These are phyloP conservation scores for Oopsacas minuta DNA, from an alignment of 37 sponge, comb jelly and placozoan species.

Conservation along the genomic window DNA sequence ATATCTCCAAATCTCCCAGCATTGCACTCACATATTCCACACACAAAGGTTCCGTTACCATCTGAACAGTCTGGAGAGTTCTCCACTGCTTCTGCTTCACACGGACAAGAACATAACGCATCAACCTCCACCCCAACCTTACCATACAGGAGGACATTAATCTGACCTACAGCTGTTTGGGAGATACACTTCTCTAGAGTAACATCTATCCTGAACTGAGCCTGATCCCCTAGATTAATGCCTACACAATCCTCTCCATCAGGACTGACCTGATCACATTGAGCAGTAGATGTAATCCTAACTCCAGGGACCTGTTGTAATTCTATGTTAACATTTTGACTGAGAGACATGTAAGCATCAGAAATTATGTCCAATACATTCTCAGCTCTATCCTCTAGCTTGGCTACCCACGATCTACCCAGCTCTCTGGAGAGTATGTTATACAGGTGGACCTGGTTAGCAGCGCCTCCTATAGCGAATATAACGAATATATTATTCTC, in stretches of 20 bases:
- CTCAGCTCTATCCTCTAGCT: constrained; percentile 11
- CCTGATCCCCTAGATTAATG: constrained; percentile 6
- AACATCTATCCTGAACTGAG: not conserved
- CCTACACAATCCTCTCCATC: not conserved
- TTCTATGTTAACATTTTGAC: not conserved
- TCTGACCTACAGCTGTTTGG: not conserved
- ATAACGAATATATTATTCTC: constrained; percentile 23
- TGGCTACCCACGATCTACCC: constrained; percentile 12
- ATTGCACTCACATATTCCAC: not conserved
- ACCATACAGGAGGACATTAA: not conserved
- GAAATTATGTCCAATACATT: constrained; percentile 26
- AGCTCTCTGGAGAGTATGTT: constrained; percentile 14
- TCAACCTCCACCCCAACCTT: not conserved
- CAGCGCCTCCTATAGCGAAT: constrained; percentile 18
- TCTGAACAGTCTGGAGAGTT: not conserved
- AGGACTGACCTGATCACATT: not conserved
- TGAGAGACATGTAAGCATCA: constrained; percentile 22
- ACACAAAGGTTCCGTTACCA: not conserved
- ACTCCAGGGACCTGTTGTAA: not conserved
- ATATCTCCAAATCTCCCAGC: not conserved
- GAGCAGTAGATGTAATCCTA: not conserved
- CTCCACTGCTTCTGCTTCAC: not conserved
- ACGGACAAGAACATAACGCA: not conserved
- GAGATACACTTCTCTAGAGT: constrained; percentile 11
- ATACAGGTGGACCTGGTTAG: not conserved